These are phyloP conservation scores for Drosophila subsilvestris DNA, from an alignment of 2,888 invertebrate species.

Conservation along the genomic window DNA sequence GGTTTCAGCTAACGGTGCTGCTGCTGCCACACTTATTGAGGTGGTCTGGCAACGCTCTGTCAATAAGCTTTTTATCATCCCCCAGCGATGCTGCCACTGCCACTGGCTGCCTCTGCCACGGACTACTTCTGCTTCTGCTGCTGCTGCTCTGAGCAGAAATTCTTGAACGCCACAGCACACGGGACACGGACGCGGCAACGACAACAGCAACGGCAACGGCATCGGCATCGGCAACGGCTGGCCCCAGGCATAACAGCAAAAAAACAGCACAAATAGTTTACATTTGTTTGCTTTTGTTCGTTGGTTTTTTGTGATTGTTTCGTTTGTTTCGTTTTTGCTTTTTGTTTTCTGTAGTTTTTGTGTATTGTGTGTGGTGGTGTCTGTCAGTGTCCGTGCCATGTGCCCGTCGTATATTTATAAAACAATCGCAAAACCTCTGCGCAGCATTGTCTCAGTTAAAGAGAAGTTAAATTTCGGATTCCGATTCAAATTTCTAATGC, in stretches of 20 bases:
- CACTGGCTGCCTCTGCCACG: conserved; percentile 1
- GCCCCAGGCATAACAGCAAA: conserved; percentile 32
- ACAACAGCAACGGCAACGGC: conserved; percentile 4
- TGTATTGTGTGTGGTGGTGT: neutral
- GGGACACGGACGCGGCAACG: conserved; percentile 1
- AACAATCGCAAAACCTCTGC: neutral
- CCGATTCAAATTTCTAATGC: conserved; percentile 2
- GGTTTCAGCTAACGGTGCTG: neutral
- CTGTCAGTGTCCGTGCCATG: conserved; percentile 4
- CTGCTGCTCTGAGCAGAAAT: conserved; percentile 26
- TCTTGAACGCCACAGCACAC: conserved; percentile 28
- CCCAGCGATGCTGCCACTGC: conserved; percentile 17
- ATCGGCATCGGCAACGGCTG: conserved; percentile 23
- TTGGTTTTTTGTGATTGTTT: conserved; percentile 5
- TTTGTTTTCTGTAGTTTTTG: neutral
- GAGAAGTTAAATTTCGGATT: neutral
- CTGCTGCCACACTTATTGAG: neutral
- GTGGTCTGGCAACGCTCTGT: conserved; percentile 10
- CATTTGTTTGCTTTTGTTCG: conserved; percentile 29
- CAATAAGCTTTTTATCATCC: conserved; percentile 30
- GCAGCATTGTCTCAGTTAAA: neutral
- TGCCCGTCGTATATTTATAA: neutral
- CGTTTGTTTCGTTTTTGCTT: conserved; percentile 6
- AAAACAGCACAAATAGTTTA: conserved; percentile 32
- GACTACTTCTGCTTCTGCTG: neutral